A percentile compares a stretch with the other conserved stretches of the same genome.
phyloP scores from a whole-genome alignment of 2,797 vertebrate genomes.

The Onychomys torridus region DNA sequence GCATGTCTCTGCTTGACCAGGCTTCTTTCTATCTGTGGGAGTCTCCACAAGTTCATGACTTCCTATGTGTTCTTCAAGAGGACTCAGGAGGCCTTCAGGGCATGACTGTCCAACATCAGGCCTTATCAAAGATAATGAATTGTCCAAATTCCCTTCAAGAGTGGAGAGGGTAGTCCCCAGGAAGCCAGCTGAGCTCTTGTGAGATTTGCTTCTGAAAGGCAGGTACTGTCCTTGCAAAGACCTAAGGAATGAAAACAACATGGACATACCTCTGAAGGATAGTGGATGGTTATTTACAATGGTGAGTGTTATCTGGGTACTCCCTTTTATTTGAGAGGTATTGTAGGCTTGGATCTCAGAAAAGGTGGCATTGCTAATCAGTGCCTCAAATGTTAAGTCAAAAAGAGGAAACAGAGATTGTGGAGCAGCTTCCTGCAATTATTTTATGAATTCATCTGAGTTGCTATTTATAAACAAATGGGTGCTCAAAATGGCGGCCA shows the following conservation, averaged over 20 bases:
- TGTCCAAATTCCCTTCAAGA: neutral
- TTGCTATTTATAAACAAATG: slow-evolving; percentile 26
- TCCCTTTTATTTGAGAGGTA: neutral
- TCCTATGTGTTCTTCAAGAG: neutral
- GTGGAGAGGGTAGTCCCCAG: neutral
- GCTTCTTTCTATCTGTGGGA: neutral
- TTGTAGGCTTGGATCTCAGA: neutral
- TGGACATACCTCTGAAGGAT: neutral
- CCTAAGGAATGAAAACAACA: fast-evolving
- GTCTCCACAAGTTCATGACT: neutral
- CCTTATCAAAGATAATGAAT: fast-evolving
- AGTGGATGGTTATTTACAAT: neutral
- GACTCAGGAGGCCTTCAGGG: neutral
- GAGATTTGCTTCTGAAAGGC: neutral
- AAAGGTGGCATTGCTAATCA: neutral
- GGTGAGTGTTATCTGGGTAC: neutral
- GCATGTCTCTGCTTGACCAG: fast-evolving
- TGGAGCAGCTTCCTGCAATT: neutral
- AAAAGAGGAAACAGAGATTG: neutral
- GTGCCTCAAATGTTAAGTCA: neutral
- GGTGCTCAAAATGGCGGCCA: neutral
- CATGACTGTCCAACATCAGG: neutral
- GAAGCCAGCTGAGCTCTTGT: neutral
- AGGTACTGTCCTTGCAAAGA: too few relatives aligned
- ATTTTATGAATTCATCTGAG: neutral